phyloP scores from a whole-genome alignment of 1,140 invertebrate species.

The Aradophagus sp. region DNA sequence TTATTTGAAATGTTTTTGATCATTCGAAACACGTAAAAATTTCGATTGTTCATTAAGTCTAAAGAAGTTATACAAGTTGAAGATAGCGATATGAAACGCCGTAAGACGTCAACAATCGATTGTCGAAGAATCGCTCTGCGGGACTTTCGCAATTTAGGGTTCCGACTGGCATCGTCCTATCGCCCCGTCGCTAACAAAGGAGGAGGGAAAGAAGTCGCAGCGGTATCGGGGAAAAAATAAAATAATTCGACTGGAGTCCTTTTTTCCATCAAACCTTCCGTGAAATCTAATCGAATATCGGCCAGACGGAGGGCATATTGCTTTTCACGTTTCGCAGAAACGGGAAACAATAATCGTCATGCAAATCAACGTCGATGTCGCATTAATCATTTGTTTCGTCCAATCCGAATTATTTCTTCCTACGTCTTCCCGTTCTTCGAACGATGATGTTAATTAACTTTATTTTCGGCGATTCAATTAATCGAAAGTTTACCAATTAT shows the following conservation, averaged over 20 bases:
- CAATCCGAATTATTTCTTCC: no score
- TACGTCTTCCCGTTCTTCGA: no score
- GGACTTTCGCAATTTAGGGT: conserved; percentile 57
- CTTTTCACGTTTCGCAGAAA: conserved; percentile 13
- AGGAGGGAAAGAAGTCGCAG: conserved; percentile 35
- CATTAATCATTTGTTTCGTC: conserved; percentile 7
- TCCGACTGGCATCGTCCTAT: conserved; percentile 36
- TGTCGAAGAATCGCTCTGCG: conserved; percentile 39
- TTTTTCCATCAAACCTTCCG: conserved; percentile 34
- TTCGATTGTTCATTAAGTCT: neutral
- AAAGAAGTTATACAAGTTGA: no score
- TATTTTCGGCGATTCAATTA: no score
- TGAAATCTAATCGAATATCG: conserved; percentile 42
- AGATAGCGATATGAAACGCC: no score
- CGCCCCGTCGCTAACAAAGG: conserved; percentile 27
- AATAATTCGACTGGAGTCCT: conserved; percentile 37
- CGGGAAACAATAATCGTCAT: conserved; percentile 7
- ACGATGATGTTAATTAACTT: no score
- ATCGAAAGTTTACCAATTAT: no score
- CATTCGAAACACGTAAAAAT: no score
- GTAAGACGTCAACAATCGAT: conserved; percentile 54
- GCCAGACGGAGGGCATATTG: conserved; percentile 26
- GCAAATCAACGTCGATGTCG: conserved; percentile 1
- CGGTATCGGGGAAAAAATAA: conserved; percentile 38
- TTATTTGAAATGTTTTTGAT: no score